Evolutionary conservation across 2,113 vertebrate genomes (phyloP).

Genomic region (Turnix velox): DNA sequence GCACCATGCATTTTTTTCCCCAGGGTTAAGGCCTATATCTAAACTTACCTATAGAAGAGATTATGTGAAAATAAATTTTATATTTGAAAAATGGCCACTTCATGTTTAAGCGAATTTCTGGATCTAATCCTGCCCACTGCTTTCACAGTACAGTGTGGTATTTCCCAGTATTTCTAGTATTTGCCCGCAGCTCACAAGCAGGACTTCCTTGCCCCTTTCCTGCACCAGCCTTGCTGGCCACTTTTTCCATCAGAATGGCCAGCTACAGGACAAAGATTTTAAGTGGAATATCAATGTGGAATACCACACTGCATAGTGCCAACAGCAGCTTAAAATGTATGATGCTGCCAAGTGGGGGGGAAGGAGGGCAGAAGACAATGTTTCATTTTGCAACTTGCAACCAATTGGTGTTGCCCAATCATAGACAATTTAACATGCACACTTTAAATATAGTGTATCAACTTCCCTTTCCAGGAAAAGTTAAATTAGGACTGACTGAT

Average conservation of each 20-base stretch:
- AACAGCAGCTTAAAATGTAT: not conserved
- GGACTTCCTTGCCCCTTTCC: not conserved
- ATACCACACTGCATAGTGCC: not conserved
- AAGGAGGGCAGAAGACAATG: not conserved
- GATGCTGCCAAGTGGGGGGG: rapidly evolving
- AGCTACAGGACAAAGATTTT: not conserved
- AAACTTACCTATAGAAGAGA: not conserved
- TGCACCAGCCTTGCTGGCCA: not conserved
- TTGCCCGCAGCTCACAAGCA: not conserved
- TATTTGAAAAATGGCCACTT: not conserved
- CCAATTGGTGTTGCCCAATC: not conserved
- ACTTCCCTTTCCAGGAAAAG: not conserved
- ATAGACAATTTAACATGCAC: not conserved
- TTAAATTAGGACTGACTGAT: not conserved
- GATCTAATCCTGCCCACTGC: not conserved
- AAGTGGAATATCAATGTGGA: not conserved
- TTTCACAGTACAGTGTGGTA: not conserved
- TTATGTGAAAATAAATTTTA: not conserved
- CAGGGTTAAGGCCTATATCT: not conserved
- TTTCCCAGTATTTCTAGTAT: not conserved
- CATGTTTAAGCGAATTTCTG: not conserved
- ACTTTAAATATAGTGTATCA: not conserved
- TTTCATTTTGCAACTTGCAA: not conserved
- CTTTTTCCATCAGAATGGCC: not conserved
- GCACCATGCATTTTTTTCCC: too few species aligned